Evolutionary conservation across 2,888 invertebrate genomes (phyloP).

Genomic region (Plagiodera versicolora): DNA sequence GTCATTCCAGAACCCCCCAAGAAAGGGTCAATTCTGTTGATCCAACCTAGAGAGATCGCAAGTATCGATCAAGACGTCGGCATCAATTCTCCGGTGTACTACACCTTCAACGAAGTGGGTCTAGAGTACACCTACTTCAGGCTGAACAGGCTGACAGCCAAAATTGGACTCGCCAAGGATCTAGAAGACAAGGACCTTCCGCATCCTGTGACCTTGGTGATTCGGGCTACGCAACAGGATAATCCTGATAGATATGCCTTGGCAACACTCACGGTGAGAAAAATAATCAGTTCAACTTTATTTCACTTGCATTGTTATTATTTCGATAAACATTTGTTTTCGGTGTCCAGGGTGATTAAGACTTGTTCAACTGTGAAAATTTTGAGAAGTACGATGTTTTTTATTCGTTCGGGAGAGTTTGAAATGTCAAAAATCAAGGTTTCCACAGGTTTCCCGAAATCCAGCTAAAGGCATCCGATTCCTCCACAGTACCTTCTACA

Average conservation of each 20-base stretch:
- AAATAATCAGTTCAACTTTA: no score
- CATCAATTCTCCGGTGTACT: constrained; percentile 73
- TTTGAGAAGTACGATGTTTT: no score
- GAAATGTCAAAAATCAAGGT: neutral
- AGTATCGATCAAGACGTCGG: constrained; percentile 82
- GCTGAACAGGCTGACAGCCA: constrained; percentile 67
- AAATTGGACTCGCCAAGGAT: constrained; percentile 61
- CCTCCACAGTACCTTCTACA: constrained; percentile 69
- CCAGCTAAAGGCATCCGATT: constrained; percentile 60
- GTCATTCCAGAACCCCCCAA: constrained; percentile 65
- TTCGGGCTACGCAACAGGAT: constrained; percentile 74
- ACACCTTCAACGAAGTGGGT: constrained; percentile 66
- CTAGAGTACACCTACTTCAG: constrained; percentile 66
- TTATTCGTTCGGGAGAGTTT: no score
- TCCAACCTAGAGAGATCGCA: constrained; percentile 72
- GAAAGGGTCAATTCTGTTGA: constrained; percentile 66
- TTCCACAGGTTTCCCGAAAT: constrained; percentile 50
- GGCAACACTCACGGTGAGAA: constrained; percentile 71
- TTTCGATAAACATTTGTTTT: no score
- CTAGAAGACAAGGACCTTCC: constrained; percentile 64
- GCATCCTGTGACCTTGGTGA: constrained; percentile 76
- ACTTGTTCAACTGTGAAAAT: no score
- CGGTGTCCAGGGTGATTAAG: no score
- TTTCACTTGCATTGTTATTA: no score
- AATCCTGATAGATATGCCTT: constrained; percentile 84